Evolutionary conservation across 2,113 vertebrate species (phyloP).

Genomic region (Triplophysa tibetana): DNA sequence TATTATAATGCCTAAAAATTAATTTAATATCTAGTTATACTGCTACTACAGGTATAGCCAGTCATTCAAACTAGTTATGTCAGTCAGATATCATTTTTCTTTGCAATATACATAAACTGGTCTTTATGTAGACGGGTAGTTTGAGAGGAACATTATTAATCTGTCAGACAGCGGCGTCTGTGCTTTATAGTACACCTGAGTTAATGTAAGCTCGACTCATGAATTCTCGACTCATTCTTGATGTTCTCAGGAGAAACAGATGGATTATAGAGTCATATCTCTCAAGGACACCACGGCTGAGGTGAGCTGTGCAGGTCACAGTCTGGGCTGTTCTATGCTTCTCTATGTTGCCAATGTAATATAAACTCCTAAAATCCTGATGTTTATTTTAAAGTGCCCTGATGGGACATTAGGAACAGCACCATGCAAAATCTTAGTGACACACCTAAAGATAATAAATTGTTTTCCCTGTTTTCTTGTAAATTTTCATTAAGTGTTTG

Average conservation of each 20-base stretch:
- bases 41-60: too few relatives aligned
- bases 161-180: neutral
- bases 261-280: slow-evolving; percentile 46
- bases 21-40: too few relatives aligned
- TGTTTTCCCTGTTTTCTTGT: too few relatives aligned
- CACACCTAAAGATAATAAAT: neutral
- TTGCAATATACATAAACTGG: neutral
- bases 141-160: neutral
- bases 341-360: slow-evolving; percentile 17
- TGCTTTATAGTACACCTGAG: neutral
- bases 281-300: slow-evolving; percentile 45
- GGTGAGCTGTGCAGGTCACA: slow-evolving; percentile 38
- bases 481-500: too few relatives aligned
- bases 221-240: slow-evolving; percentile 24
- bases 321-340: neutral
- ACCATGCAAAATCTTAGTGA: neutral
- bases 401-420: neutral
- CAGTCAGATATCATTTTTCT: neutral
- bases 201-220: slow-evolving; percentile 17
- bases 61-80: neutral
- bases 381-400: neutral
- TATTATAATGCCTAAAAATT: too few relatives aligned
- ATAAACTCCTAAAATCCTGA: neutral
- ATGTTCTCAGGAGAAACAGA: neutral
- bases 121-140: neutral